A percentile compares a stretch with the other conserved stretches of the same genome.
Conservation (phyloP, 2,113 vertebrate species). For the Chloroceryle aenea region DNA sequence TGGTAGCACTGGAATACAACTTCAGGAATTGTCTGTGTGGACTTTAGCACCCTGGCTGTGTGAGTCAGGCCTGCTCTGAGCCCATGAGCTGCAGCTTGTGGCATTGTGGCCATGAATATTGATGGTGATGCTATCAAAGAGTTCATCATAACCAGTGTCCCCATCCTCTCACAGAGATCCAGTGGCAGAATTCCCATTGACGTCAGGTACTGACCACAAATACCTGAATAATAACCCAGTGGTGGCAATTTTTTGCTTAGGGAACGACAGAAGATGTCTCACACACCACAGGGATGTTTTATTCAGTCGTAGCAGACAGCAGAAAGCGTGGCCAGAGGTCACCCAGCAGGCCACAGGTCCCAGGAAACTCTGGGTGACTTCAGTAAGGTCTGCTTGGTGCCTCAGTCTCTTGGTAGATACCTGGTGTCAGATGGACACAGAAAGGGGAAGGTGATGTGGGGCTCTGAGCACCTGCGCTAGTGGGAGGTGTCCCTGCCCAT, state of each 20-base stretch:
- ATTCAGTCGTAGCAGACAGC: not conserved
- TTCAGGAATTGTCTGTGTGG: not conserved
- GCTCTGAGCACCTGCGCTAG: no score
- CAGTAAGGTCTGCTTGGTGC: not conserved
- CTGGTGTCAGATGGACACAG: not conserved
- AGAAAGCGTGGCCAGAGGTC: not conserved
- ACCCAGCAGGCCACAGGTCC: not conserved
- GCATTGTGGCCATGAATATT: not conserved
- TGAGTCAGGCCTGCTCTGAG: accelerated
- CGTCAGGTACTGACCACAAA: not conserved
- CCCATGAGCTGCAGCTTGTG: not conserved
- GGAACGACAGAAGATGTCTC: not conserved
- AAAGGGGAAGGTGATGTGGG: not conserved
- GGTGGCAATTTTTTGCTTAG: not conserved
- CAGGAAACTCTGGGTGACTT: not conserved
- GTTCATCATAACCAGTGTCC: not conserved
- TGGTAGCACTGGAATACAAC: not conserved
- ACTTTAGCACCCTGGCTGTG: not conserved
- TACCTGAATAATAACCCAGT: not conserved
- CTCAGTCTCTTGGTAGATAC: not conserved
- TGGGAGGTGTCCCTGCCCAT: no score
- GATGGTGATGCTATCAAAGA: not conserved
- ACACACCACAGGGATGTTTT: not conserved
- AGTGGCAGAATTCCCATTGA: not conserved
- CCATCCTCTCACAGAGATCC: not conserved